Evolutionary conservation across 2,888 invertebrate genomes (phyloP), one percentile per base, ranked within the genome.

Genomic region (Argyra leucocephala): DNA sequence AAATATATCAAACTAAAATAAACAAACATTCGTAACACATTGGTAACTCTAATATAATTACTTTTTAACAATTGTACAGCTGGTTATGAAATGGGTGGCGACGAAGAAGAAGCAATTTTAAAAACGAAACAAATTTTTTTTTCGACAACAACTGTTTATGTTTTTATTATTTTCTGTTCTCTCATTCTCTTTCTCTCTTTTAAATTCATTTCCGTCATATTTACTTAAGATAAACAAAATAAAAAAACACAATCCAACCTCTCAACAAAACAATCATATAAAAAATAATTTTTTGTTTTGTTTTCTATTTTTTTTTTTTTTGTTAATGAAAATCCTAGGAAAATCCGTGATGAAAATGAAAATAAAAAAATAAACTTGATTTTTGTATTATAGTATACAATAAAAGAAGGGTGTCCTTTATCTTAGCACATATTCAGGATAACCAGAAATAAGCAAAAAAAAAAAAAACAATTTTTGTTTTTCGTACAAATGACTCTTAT

Each of bases 141-240:
- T 48, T 31, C 31, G 6, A 31, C 31, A n/a, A n/a, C n/a, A n/a
- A n/a, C n/a, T n/a, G n/a, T n/a, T n/a, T n/a, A n/a, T n/a, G n/a
- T n/a, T n/a, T n/a, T n/a, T n/a, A n/a, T n/a, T n/a, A n/a, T 31
- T 31, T 31, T 31, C 2, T 26, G 26, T 26, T 26, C 26, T 26
- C 7, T 7, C 4, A 26, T 26, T 26, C 1, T 31, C 12, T 31
- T 31, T 48, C 18, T n/a, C n/a, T 48, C 15, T 48, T 48, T 5
- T 48, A 48, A n/a, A 48, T 48, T 48, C 48, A 48, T 48, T 48
- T 48, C 48, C 48, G 48, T 48, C 48, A 48, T 48, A 18, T 48
- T 48, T 48, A 48, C 48, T 48, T 48, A 48, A 48, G 48, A 48
- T 48, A 48, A 48, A 15, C 1, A 48, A 48, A 48, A 48, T 7